phyloP scores from a whole-genome alignment of 2,797 vertebrate species.

The Pempheris klunzingeri region DNA sequence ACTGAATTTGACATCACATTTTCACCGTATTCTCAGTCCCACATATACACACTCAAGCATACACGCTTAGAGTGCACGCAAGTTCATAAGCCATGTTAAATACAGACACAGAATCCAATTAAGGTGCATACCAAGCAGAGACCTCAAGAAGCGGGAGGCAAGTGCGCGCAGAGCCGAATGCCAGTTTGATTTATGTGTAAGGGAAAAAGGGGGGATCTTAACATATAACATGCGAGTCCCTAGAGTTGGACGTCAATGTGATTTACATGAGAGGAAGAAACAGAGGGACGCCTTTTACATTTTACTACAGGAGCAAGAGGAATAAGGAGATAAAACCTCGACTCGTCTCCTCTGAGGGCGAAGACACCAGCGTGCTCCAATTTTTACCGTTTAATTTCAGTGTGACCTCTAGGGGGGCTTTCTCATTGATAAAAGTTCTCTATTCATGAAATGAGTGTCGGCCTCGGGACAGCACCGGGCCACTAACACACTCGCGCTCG shows the following conservation, averaged over 20 bases:
- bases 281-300: conserved; percentile 58
- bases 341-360: conserved; percentile 43
- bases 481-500: conserved; percentile 36
- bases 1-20: conserved; percentile 56
- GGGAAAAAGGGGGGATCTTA: conserved; percentile 59
- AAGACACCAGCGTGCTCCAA: conserved; percentile 42
- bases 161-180: conserved; percentile 43
- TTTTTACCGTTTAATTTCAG: conserved; percentile 74
- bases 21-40: conserved; percentile 33
- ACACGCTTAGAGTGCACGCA: background rate
- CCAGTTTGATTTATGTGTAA: conserved; percentile 77
- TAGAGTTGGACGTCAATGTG: conserved; percentile 63
- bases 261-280: conserved; percentile 76
- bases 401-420: conserved; percentile 61
- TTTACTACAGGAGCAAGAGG: conserved; percentile 59
- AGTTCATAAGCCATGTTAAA: conserved; percentile 61
- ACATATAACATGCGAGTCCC: conserved; percentile 67
- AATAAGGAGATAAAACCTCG: conserved; percentile 60
- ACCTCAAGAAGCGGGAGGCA: conserved; percentile 49
- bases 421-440: conserved; percentile 71
- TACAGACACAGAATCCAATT: conserved; percentile 78
- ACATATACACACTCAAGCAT: background rate
- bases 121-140: conserved; percentile 60
- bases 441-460: conserved; percentile 68
- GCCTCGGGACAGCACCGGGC: conserved; percentile 52